Evolutionary conservation across 2,888 invertebrate genomes (phyloP).

Genomic region (Galeruca laticollis): DNA sequence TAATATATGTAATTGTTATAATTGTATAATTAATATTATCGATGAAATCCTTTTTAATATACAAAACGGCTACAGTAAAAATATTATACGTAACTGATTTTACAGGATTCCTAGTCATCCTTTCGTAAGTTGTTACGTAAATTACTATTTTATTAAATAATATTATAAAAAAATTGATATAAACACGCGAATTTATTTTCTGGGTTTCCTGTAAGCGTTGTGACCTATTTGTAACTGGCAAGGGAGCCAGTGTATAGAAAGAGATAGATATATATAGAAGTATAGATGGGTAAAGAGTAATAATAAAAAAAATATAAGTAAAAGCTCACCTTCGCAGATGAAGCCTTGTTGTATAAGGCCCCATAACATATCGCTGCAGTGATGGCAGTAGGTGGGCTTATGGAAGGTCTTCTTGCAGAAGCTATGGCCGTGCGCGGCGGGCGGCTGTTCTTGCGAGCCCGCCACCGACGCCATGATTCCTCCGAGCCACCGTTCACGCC

Average conservation of each 20-base stretch:
- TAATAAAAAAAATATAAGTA: background rate
- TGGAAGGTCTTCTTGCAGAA: conserved; percentile 99
- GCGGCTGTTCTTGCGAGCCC: conserved; percentile 67
- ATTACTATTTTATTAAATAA: no score
- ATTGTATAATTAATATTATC: no score
- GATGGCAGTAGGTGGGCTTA: conserved; percentile 99
- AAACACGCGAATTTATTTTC: no score
- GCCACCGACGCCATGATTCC: conserved; percentile 70
- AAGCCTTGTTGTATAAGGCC: conserved; percentile 99
- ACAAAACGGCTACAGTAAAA: no score
- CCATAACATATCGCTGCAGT: conserved; percentile 99
- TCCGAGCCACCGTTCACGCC: conserved; percentile 74
- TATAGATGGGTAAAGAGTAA: no score
- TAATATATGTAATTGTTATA: no score
- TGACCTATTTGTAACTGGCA: conserved; percentile 46
- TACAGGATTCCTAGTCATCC: no score
- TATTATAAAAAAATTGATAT: no score
- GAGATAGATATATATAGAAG: background rate
- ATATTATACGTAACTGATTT: no score
- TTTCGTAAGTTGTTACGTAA: no score
- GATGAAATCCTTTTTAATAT: no score
- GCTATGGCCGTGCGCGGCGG: conserved; percentile 89
- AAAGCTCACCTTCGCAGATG: conserved; percentile 95
- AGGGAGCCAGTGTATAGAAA: conserved; percentile 23
- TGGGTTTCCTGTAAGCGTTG: conserved; percentile 31